Conservation (phyloP, 2,797 vertebrate genomes). For the Podarcis siculus region DNA sequence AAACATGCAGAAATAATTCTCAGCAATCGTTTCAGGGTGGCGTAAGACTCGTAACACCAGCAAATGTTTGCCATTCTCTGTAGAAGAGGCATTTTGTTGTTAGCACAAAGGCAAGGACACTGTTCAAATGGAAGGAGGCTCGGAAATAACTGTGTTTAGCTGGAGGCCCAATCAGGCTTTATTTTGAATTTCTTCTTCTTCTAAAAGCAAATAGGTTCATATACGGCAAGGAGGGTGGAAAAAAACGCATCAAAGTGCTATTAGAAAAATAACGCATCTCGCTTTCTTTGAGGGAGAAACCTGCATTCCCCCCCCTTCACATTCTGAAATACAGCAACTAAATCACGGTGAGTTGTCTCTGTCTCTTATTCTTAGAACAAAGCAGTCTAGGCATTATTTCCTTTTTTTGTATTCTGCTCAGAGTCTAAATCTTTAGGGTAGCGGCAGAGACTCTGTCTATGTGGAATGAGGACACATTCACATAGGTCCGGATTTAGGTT, state of each 20-base stretch:
- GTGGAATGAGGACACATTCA: too few relatives aligned
- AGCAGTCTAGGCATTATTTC: slow-evolving; percentile 58
- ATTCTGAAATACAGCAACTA: slow-evolving; percentile 61
- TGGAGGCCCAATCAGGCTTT: slow-evolving; percentile 33
- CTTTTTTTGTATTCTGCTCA: slow-evolving; percentile 33
- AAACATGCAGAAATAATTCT: slow-evolving; percentile 12
- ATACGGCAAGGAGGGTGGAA: neutral
- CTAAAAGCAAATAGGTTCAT: slow-evolving; percentile 18
- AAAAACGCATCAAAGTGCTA: slow-evolving; percentile 8
- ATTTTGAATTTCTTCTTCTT: neutral
- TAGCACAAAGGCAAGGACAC: slow-evolving; percentile 18
- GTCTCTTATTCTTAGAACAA: slow-evolving; percentile 63
- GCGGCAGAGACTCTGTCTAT: neutral
- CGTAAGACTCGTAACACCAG: neutral
- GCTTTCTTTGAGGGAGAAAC: slow-evolving; percentile 35
- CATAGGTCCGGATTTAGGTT: too few relatives aligned
- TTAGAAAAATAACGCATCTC: slow-evolving; percentile 33
- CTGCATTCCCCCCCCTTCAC: slow-evolving; percentile 40
- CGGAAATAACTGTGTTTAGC: slow-evolving; percentile 26
- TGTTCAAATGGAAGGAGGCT: slow-evolving; percentile 25
- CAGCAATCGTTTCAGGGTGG: slow-evolving; percentile 16
- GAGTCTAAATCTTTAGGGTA: neutral
- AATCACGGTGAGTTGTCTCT: slow-evolving; percentile 63
- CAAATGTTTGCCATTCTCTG: slow-evolving; percentile 14
- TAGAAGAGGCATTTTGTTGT: neutral